Conservation (phyloP, 2,113 vertebrate genomes). For the Lophura nycthemera region DNA sequence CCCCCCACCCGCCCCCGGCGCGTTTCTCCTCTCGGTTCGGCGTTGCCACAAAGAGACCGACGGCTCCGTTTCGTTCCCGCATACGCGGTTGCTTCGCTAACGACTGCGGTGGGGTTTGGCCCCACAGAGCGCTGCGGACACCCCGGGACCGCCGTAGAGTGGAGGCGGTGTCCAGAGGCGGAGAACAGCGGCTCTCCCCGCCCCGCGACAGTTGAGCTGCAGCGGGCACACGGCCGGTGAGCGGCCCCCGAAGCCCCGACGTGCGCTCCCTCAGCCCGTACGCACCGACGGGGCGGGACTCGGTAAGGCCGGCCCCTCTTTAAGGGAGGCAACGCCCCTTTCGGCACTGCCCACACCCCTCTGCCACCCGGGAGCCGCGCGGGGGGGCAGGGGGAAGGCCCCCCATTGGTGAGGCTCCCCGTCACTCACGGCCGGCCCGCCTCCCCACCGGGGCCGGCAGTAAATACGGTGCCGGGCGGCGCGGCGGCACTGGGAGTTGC, state of each 20-base stretch:
- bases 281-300: neutral
- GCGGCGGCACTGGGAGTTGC: neutral
- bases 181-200: too few relatives aligned
- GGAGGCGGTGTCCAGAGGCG: neutral
- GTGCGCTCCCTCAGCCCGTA: neutral
- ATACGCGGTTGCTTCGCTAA: neutral
- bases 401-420: neutral
- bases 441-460: neutral
- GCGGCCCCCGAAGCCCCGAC: slow-evolving; percentile 9
- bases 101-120: neutral
- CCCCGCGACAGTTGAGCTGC: neutral
- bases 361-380: accelerated
- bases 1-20: neutral
- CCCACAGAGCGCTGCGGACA: neutral
- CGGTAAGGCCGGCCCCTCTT: accelerated
- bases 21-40: too few relatives aligned
- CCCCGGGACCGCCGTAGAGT: neutral
- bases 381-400: neutral
- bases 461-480: slow-evolving; percentile 53
- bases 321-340: accelerated
- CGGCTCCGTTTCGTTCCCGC: neutral
- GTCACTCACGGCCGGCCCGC: neutral
- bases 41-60: neutral
- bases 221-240: neutral
- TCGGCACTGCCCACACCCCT: accelerated